Base-by-base conservation (phyloP, 2,888 invertebrate species). In the Parnassius glacialis region DNA sequence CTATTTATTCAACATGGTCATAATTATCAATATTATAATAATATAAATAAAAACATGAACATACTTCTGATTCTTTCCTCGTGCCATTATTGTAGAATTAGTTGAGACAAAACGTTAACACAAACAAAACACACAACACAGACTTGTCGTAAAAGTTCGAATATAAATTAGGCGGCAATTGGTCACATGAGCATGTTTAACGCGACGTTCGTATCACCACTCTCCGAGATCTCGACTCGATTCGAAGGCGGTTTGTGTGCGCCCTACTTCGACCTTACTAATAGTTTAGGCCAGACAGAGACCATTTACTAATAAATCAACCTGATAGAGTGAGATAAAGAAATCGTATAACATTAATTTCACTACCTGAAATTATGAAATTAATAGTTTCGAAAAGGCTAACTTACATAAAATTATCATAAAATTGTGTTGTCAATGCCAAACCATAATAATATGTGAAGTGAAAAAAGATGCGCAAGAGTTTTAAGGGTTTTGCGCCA, bases 261-360 rank as follows among this genome's bases (percentile, higher is more conserved):
- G 90, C 87, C 90, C 90, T 91, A 90, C 90, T 91, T 90, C 84
- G 77, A 71, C 78, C 78, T 74, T 84, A 80, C 84, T 81, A 84
- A 84, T 87, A 81, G 69, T 70, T 80, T 78, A 68, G 76, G 83
- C 78, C 77, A 75, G 85, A 89, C 72, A 82, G 88, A 85, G 87
- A 87, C 68, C 71, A 75, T 75, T 70, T 68, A 71, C 71, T 69
- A 69, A 66, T 65, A 67, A 67, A 62, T 60, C 67, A 59, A 65
- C 61, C 45, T 16, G 73, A 65, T 67, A 72, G 80, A 82, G 71
- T 74, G 77, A 72, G 81, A 81, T 68, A 74, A 68, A 68, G 67
- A 65, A 55, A 53, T 55, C 56, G 47, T 45, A 48, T 41, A 9
- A 7, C 57, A 62, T 65, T 48, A 43, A 56, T 52, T 34, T 52